These are phyloP conservation scores for Huso huso DNA, from an alignment of 2,797 vertebrate species.

Conservation along the genomic window DNA sequence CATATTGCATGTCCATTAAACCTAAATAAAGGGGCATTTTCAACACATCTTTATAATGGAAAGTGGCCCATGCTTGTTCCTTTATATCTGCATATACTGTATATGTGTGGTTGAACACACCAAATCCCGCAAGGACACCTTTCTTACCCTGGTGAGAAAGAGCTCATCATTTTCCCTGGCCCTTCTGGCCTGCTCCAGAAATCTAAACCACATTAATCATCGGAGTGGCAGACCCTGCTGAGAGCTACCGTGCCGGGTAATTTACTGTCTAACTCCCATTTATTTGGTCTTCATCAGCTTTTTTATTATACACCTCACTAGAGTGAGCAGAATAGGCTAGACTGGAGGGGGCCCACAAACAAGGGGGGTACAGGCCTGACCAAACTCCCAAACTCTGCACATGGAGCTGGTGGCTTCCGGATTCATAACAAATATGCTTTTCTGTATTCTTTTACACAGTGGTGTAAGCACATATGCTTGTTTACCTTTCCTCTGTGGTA, in stretches of 20 bases:
- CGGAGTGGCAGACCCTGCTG: slow-evolving; percentile 24
- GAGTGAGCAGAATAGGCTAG: slow-evolving; percentile 27
- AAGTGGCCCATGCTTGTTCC: too few relatives aligned
- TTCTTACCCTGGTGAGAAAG: slow-evolving; percentile 23
- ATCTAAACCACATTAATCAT: slow-evolving; percentile 41
- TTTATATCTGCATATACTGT: background rate
- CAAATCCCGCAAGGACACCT: background rate
- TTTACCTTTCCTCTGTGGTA: too few relatives aligned
- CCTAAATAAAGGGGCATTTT: too few relatives aligned
- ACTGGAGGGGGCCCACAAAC: background rate
- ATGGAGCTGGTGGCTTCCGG: too few relatives aligned
- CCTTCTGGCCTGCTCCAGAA: slow-evolving; percentile 35
- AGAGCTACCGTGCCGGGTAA: slow-evolving; percentile 31
- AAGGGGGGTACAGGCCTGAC: too few relatives aligned
- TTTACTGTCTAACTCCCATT: slow-evolving; percentile 35
- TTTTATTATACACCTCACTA: slow-evolving; percentile 27
- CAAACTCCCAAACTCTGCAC: too few relatives aligned
- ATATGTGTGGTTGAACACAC: background rate
- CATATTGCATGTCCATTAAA: too few relatives aligned
- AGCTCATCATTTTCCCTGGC: slow-evolving; percentile 33
- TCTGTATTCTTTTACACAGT: too few relatives aligned
- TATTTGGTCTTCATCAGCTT: slow-evolving; percentile 39
- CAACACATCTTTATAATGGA: too few relatives aligned
- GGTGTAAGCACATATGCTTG: too few relatives aligned
- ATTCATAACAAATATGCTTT: too few relatives aligned